Conservation (phyloP, 2,888 invertebrate genomes). For the Synanthedon vespiformis region DNA sequence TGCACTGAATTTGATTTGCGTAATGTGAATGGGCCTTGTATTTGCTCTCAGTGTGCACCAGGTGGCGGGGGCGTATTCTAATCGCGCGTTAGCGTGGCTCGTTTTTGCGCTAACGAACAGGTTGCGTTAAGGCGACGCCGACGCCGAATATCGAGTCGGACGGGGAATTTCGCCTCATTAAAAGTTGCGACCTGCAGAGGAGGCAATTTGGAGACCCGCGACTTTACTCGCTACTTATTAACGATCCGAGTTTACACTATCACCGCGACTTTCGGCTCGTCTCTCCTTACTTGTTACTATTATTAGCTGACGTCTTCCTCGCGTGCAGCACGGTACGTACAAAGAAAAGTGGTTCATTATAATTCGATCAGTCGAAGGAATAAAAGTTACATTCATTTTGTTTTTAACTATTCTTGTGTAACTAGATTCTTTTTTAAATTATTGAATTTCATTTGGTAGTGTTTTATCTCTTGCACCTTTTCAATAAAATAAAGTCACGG, state of each 20-base stretch:
- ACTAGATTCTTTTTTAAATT: no score
- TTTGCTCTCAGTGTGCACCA: constrained; percentile 32
- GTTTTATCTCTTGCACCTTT: no score
- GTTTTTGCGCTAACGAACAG: constrained; percentile 70
- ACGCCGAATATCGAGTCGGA: constrained; percentile 42
- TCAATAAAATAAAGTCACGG: no score
- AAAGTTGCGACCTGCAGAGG: constrained; percentile 66
- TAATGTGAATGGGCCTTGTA: not conserved
- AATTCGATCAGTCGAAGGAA: no score
- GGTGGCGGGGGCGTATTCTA: constrained; percentile 57
- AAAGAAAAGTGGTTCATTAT: no score
- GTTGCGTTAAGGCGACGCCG: constrained; percentile 64
- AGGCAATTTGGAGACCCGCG: constrained; percentile 61
- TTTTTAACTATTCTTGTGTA: no score
- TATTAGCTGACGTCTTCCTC: not conserved
- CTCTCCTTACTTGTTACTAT: not conserved
- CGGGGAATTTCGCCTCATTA: constrained; percentile 69
- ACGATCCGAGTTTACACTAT: constrained; percentile 42
- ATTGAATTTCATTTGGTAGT: no score
- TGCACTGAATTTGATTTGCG: not conserved
- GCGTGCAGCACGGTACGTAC: not conserved
- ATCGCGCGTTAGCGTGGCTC: constrained; percentile 67
- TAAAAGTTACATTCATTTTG: no score
- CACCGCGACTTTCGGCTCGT: constrained; percentile 1
- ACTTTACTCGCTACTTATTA: constrained; percentile 55